Evolutionary conservation across 2,113 vertebrate genomes (phyloP), one percentile per base, ranked within the genome.

Genomic region (Muntiacus reevesi): DNA sequence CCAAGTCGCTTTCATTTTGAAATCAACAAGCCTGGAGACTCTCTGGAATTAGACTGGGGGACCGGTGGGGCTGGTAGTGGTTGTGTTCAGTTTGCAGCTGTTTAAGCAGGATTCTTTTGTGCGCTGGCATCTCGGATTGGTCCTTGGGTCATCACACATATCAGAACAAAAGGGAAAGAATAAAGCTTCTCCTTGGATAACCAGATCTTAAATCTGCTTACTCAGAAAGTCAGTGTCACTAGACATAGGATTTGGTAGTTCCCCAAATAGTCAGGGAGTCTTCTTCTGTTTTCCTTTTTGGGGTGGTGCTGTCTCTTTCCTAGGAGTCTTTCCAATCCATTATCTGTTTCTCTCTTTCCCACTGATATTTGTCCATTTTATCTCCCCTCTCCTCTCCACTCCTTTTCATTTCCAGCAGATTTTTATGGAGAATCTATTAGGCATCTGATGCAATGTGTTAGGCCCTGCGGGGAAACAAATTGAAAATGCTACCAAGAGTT

Each of bases 91-190:
- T 90, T 76, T 97, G 59, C 40, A 88, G 28, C 64, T 83, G 2
- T 96, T 95, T 60, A 59, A 83, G 8, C 21, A 71, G 52, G 82
- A 36, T 91, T 94, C 33, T 95, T 92, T n/a, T 76, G n/a, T 81
- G 79, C 28, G 4, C 30, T 87, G 59, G 64, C 43, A 50, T 94
- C 47, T 71, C 15, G 8, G 62, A 86, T 36, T 55, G 91, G 74
- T 86, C 57, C 33, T 21, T 89, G 62, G 30, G 57, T 57, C 27
- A 43, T 62, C 36, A 74, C 71, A 84, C 23, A 43, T 94, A 97
- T 95, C 50, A 84, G 84, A 90, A 95, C 71, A 92, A 88, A 95
- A 84, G 64, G 33, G 23, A 95, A 54, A 95, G 25, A 36, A 79
- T 94, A 30, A 74, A 67, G 54, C 23, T 84, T 33, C 54, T 76